A percentile compares a stretch with the other conserved stretches of the same genome.
Conservation (phyloP, 1,140 invertebrate genomes). For the Lethocerus indicus region DNA sequence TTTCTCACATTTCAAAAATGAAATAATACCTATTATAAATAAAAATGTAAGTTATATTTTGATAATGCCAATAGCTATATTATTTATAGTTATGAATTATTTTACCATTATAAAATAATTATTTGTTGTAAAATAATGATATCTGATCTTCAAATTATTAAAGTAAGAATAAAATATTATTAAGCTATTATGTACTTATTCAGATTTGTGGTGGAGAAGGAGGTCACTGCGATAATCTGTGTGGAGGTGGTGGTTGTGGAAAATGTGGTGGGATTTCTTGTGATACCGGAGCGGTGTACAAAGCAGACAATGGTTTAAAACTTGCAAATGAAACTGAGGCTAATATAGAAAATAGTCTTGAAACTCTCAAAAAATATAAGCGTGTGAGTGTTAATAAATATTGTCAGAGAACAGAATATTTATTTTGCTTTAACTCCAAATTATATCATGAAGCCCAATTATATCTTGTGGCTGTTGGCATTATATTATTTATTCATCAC, state of each 20-base stretch:
- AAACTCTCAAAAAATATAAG: no score
- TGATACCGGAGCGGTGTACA: slow-evolving; percentile 70
- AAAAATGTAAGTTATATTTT: slow-evolving; percentile 28
- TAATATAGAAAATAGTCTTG: background rate
- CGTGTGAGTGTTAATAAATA: background rate
- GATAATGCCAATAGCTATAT: background rate
- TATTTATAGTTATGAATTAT: background rate
- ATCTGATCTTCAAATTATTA: background rate
- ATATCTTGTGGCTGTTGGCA: background rate
- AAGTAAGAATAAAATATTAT: background rate
- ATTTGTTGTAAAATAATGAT: background rate
- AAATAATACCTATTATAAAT: slow-evolving; percentile 76
- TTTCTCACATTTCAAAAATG: slow-evolving; percentile 42
- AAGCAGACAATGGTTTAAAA: slow-evolving; percentile 66
- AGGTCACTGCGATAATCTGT: slow-evolving; percentile 72
- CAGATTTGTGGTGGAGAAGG: slow-evolving; percentile 77
- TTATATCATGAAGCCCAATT: background rate
- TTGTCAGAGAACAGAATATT: background rate
- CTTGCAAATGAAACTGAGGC: slow-evolving; percentile 53
- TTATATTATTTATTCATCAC: slow-evolving; percentile 30
- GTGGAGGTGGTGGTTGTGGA: slow-evolving; percentile 86
- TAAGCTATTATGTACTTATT: slow-evolving; percentile 13
- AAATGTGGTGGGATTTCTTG: slow-evolving; percentile 83
- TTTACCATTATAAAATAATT: background rate
- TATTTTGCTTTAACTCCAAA: background rate